Conservation (phyloP, 2,888 invertebrate genomes). For the Drosophila atripex region DNA sequence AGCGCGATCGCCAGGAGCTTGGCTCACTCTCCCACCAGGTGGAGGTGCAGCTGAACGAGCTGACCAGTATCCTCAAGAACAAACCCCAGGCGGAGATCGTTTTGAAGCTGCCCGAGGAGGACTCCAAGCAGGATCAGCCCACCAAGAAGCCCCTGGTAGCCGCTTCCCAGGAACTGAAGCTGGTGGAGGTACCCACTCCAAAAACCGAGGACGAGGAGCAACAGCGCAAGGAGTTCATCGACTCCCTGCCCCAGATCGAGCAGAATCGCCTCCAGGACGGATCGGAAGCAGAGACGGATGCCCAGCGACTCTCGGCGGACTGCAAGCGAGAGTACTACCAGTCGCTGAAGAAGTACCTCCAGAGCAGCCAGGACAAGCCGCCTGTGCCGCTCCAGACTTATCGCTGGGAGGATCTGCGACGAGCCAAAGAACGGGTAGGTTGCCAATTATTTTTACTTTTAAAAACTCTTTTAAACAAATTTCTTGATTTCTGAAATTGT, state of each 20-base stretch:
- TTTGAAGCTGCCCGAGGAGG: slow-evolving; percentile 39
- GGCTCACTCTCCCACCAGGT: slow-evolving; percentile 72
- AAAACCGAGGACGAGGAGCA: slow-evolving; percentile 80
- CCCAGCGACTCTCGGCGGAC: slow-evolving; percentile 78
- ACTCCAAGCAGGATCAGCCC: slow-evolving; percentile 9
- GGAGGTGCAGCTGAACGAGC: slow-evolving; percentile 77
- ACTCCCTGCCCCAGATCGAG: slow-evolving; percentile 81
- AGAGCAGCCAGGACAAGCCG: slow-evolving; percentile 84
- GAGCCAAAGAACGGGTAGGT: slow-evolving; percentile 86
- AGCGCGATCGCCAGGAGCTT: slow-evolving; percentile 52
- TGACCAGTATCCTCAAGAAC: slow-evolving; percentile 78
- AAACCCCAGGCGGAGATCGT: slow-evolving; percentile 65
- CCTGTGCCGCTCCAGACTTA: slow-evolving; percentile 91
- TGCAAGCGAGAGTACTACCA: slow-evolving; percentile 83
- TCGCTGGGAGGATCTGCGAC: slow-evolving; percentile 91
- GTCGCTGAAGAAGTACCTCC: slow-evolving; percentile 81
- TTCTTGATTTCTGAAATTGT: background rate
- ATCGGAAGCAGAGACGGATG: slow-evolving; percentile 64
- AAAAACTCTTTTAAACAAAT: background rate
- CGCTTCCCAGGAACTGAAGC: slow-evolving; percentile 51
- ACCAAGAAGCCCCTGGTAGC: slow-evolving; percentile 27
- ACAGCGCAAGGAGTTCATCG: slow-evolving; percentile 81
- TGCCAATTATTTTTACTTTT: background rate
- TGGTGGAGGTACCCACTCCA: slow-evolving; percentile 78
- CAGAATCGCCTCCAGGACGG: slow-evolving; percentile 44